A percentile compares a stretch with the other conserved stretches of the same genome.
phyloP scores from a whole-genome alignment of 1,140 invertebrate genomes.

The Papilio machaon region DNA sequence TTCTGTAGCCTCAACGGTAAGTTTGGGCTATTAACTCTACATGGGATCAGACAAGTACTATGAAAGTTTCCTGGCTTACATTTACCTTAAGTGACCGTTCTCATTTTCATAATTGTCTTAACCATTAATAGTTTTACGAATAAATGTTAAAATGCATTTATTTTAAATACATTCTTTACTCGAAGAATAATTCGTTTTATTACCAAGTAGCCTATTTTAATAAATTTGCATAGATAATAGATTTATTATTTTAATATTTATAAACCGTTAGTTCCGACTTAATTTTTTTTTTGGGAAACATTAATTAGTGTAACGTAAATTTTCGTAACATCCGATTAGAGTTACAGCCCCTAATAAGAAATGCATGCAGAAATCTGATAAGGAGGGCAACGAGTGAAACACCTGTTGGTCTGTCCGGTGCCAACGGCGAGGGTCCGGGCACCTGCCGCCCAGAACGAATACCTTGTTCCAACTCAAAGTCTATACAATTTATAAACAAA shows the following conservation, averaged over 20 bases:
- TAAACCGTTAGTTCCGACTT: slow-evolving; percentile 15
- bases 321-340: slow-evolving; percentile 26
- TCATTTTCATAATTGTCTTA: too few relatives aligned
- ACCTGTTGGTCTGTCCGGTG: slow-evolving; percentile 36
- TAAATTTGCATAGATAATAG: slow-evolving; percentile 13
- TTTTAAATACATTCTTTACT: neutral
- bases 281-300: slow-evolving; percentile 11
- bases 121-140: too few relatives aligned
- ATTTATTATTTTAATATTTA: neutral
- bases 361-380: slow-evolving; percentile 40
- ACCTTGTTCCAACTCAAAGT: neutral
- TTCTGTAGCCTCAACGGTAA: neutral
- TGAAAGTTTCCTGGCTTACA: too few relatives aligned
- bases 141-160: too few relatives aligned
- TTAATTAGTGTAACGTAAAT: slow-evolving; percentile 31
- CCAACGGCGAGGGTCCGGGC: slow-evolving; percentile 19
- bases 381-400: slow-evolving; percentile 29
- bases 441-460: slow-evolving; percentile 12
- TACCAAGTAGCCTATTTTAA: neutral
- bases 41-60: neutral
- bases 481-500: too few relatives aligned
- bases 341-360: slow-evolving; percentile 22
- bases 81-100: too few relatives aligned
- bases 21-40: neutral
- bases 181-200: neutral